Evolutionary conservation across 2,888 invertebrate genomes (phyloP).

Genomic region (Malthinus seriepunctatus): DNA sequence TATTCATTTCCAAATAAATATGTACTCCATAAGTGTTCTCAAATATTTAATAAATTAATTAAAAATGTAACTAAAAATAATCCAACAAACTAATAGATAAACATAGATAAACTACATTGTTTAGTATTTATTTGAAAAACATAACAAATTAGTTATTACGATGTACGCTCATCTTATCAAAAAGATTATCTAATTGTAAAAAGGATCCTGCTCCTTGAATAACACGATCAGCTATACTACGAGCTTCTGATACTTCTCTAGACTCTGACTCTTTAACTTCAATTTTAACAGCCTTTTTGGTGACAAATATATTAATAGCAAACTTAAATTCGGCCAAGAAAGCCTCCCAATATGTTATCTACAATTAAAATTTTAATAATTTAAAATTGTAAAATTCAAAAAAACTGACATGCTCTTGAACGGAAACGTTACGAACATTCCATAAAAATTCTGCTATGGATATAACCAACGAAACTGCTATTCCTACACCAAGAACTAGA

Average conservation of each 20-base stretch:
- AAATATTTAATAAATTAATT: too few species aligned
- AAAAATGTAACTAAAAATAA: too few species aligned
- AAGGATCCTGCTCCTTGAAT: constrained; percentile 29
- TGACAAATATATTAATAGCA: constrained; percentile 72
- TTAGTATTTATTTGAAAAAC: too few species aligned
- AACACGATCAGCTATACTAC: constrained; percentile 28
- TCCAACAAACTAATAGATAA: too few species aligned
- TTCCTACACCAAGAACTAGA: constrained; percentile 78
- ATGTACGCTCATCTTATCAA: constrained; percentile 19
- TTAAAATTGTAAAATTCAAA: background rate
- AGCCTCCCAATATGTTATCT: constrained; percentile 73
- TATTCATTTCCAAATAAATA: too few species aligned
- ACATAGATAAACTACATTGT: too few species aligned
- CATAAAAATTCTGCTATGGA: constrained; percentile 84
- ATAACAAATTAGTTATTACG: background rate
- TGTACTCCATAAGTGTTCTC: too few species aligned
- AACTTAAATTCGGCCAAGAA: constrained; percentile 71
- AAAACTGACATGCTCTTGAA: constrained; percentile 72
- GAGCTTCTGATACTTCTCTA: constrained; percentile 10
- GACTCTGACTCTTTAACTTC: constrained; percentile 5
- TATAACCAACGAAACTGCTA: constrained; percentile 70
- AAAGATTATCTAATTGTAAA: constrained; percentile 23
- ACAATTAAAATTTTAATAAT: constrained; percentile 35
- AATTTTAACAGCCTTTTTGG: constrained; percentile 65
- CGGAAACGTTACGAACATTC: constrained; percentile 78